Evolutionary conservation across 2,888 invertebrate genomes (phyloP).

Genomic region (Galerucella nymphaeae): DNA sequence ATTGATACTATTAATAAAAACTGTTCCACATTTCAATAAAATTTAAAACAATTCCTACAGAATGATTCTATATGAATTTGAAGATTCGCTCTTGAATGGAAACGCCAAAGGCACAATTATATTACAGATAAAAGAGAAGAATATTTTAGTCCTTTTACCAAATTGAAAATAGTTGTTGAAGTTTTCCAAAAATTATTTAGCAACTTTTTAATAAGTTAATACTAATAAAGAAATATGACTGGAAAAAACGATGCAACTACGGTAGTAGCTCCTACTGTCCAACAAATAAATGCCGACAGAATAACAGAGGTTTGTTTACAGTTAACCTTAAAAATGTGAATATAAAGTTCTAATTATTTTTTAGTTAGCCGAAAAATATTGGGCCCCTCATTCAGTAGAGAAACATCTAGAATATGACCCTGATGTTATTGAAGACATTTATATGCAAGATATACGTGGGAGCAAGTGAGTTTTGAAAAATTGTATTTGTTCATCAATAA

Average conservation of each 20-base stretch:
- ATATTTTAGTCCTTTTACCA: background rate
- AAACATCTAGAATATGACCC: constrained; percentile 80
- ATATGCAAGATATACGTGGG: constrained; percentile 85
- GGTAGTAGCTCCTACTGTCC: constrained; percentile 81
- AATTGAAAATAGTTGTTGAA: background rate
- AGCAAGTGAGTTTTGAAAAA: constrained; percentile 72
- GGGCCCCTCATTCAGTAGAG: constrained; percentile 87
- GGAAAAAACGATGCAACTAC: constrained; percentile 55
- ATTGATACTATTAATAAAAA: no score
- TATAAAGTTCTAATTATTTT: constrained; percentile 46
- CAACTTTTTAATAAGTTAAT: background rate
- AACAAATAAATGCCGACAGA: constrained; percentile 90
- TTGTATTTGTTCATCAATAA: background rate
- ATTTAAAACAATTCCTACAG: no score
- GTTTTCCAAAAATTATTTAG: background rate
- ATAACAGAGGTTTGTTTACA: constrained; percentile 80
- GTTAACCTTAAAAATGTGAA: background rate
- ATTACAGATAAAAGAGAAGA: background rate
- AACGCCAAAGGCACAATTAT: background rate
- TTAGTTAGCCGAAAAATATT: constrained; percentile 90
- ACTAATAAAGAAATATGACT: constrained; percentile 18
- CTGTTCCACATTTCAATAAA: no score
- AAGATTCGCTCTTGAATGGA: no score
- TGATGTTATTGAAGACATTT: constrained; percentile 88
- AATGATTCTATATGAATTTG: no score